Evolutionary conservation across 1,140 invertebrate species (phyloP), one percentile per base, ranked within the genome.

Genomic region (Atopsyche davidsoni): DNA sequence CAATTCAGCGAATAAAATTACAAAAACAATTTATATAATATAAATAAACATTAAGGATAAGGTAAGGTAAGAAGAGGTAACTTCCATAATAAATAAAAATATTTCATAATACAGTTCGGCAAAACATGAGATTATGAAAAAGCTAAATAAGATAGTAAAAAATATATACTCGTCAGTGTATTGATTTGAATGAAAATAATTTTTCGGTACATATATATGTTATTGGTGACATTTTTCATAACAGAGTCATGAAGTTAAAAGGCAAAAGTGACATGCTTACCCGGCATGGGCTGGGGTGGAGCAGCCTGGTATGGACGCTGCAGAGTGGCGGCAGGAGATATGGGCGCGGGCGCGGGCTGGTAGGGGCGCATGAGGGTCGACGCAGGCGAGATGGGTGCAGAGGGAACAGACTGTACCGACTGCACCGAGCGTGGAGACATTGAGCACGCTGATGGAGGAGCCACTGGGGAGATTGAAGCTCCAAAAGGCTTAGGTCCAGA

Each of bases 401-500:
- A 69, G 14, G 69, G 65, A 25, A 68, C 69, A 21, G 69, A 68
- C 51, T 66, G 63, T n/a, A 73, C 73, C 13, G 73, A 65, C 3
- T 60, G 59, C 31, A 50, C 55, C 51, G 70, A 73, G 57, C 67
- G 73, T 41, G 65, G 70, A 46, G 67, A 67, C 41, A 65, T 62
- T 55, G 75, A 57, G 22, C 69, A 67, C 61, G 70, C 73, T 21
- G 60, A 61, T 49, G 51, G 74, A 14, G 66, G 55, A 59, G 55
- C 1, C 63, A 60, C 11, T 59, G 64, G 36, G 62, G 62, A 68
- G 63, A 54, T 65, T 73, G 31, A 73, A 69, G 49, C 39, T 38
- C 77, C 74, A 59, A 82, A 83, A 4, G 81, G 80, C 61, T 80
- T 80, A 19, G 81, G 80, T 16, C 76, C 78, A 23, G 70, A 73